Conservation (phyloP, 2,797 vertebrate species). For the Pagetopsis macropterus region DNA sequence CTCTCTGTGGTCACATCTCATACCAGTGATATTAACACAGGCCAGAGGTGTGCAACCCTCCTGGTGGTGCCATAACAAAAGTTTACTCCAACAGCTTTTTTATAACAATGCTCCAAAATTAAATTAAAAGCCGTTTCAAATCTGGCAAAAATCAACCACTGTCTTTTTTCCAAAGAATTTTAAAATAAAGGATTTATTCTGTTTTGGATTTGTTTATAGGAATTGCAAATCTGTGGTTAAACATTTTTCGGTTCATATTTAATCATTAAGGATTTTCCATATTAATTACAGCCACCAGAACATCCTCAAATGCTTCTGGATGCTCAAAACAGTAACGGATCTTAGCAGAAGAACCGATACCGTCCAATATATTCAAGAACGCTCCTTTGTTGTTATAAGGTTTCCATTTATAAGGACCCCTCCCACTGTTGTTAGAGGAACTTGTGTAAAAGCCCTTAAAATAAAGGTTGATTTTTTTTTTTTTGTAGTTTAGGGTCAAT, state of each 20-base stretch:
- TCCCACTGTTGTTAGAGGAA: slow-evolving; percentile 24
- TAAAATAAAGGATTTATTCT: slow-evolving; percentile 26
- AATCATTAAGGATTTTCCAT: slow-evolving; percentile 44
- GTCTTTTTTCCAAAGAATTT: slow-evolving; percentile 23
- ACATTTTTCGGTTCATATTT: slow-evolving; percentile 22
- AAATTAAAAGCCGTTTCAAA: too few species aligned
- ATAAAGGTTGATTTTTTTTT: slow-evolving; percentile 25
- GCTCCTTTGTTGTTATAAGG: slow-evolving; percentile 37
- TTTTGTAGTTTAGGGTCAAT: slow-evolving; percentile 29
- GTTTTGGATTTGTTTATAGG: slow-evolving; percentile 28
- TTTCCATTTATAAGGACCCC: slow-evolving; percentile 30
- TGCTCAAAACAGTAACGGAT: slow-evolving; percentile 41
- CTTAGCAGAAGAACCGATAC: slow-evolving; percentile 26
- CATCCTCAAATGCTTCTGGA: slow-evolving; percentile 34
- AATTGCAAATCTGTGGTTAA: slow-evolving; percentile 49
- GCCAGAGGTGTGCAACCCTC: slow-evolving; percentile 29
- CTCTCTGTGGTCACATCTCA: slow-evolving; percentile 33
- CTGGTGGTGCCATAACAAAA: slow-evolving; percentile 19
- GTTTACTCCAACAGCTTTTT: not conserved
- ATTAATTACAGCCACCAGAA: slow-evolving; percentile 31
- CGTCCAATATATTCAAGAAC: slow-evolving; percentile 22
- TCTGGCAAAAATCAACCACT: slow-evolving; percentile 19
- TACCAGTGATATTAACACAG: slow-evolving; percentile 36
- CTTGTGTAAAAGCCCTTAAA: slow-evolving; percentile 39
- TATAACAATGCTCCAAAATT: not conserved